phyloP scores from a whole-genome alignment of 2,888 invertebrate genomes.

The Lepidochitona cinerea region DNA sequence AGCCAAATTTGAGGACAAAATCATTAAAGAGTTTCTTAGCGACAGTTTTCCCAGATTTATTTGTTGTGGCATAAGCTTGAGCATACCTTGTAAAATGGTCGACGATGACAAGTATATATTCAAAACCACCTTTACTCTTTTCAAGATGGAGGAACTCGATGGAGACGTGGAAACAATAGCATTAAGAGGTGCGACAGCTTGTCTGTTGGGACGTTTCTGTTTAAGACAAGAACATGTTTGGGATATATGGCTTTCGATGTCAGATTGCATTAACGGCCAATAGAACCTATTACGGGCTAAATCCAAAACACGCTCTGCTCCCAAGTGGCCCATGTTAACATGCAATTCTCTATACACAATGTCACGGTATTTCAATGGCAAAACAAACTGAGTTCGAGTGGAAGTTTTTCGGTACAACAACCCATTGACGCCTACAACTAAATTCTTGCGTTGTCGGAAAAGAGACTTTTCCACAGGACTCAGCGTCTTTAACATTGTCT shows the following conservation, averaged over 20 bases:
- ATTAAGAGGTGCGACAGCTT: neutral
- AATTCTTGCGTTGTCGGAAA: neutral
- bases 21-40: no score
- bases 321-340: conserved; percentile 1
- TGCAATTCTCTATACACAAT: neutral
- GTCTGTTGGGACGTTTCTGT: neutral
- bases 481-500: neutral
- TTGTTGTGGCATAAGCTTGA: no score
- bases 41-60: no score
- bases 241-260: neutral
- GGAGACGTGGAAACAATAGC: neutral
- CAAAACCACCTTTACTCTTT: no score
- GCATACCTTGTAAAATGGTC: no score
- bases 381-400: neutral
- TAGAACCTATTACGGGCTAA: conserved; percentile 5
- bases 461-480: neutral
- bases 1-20: no score
- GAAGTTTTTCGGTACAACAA: neutral
- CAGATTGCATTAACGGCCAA: conserved; percentile 8
- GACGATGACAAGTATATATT: no score
- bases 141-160: neutral
- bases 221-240: conserved; percentile 1
- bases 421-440: neutral
- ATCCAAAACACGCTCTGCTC: conserved; percentile 4
- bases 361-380: neutral